Conservation (phyloP, 1,140 invertebrate genomes). For the Euglossa dilemma region DNA sequence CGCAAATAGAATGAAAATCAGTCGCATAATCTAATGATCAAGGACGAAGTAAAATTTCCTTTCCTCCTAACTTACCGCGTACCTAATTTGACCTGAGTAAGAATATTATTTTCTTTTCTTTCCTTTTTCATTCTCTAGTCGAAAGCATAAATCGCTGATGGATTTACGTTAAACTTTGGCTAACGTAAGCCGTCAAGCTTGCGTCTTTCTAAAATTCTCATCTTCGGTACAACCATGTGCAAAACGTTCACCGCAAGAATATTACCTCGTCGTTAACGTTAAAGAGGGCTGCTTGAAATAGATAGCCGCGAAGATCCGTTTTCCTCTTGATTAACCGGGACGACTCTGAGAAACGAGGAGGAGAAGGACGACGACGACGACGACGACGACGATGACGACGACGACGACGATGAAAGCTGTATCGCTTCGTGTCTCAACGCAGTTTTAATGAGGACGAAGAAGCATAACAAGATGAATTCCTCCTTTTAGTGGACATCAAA, state of each 20-base stretch:
- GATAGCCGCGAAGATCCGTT: neutral
- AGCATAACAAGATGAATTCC: conserved; percentile 11
- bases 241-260: neutral
- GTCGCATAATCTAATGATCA: conserved; percentile 25
- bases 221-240: neutral
- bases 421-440: neutral
- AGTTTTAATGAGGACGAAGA: conserved; percentile 4
- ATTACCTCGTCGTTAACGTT: neutral
- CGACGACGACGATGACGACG: too few relatives aligned
- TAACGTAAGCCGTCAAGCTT: conserved; percentile 52
- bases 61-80: conserved; percentile 39
- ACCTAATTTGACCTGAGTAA: conserved; percentile 56
- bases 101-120: conserved; percentile 39
- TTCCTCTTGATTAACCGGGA: conserved; percentile 1
- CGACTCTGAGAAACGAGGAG: conserved; percentile 7
- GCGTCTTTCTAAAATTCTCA: conserved; percentile 6
- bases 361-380: too few relatives aligned
- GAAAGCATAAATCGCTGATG: conserved; percentile 25
- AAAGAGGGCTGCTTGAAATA: neutral
- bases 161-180: conserved; percentile 57
- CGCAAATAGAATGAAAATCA: conserved; percentile 2
- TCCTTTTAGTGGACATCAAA: conserved; percentile 8
- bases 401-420: conserved; percentile 15
- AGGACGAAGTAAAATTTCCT: conserved; percentile 44
- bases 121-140: conserved; percentile 27